Conservation (phyloP, 1,140 invertebrate genomes). For the Pseudomyrmex pallidus region DNA sequence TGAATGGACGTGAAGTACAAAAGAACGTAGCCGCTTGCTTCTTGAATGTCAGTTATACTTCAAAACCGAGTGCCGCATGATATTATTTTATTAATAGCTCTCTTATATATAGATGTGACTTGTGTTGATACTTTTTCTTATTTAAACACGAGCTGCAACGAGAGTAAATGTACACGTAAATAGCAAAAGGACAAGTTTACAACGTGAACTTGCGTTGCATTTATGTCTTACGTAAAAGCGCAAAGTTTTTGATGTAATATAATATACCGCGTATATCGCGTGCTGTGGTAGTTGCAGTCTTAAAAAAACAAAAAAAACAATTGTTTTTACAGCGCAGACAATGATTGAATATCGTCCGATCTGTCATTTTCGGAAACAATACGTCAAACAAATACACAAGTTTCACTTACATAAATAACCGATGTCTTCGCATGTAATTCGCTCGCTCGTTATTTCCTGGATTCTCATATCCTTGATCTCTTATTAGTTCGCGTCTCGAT, state of each 20-base stretch:
- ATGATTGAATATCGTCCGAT: not conserved
- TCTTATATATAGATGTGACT: no score
- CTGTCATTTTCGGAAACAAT: not conserved
- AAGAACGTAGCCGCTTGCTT: not conserved
- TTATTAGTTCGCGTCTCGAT: not conserved
- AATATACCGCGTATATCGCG: no score
- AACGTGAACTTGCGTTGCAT: no score
- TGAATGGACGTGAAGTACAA: conserved; percentile 20
- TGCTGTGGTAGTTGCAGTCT: no score
- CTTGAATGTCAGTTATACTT: not conserved
- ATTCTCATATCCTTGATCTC: conserved; percentile 24
- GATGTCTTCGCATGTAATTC: not conserved
- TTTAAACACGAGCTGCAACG: not conserved
- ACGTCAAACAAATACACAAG: not conserved
- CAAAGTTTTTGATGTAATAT: no score
- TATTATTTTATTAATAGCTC: no score
- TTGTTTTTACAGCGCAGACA: no score
- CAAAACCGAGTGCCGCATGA: no score
- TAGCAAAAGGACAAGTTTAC: no score
- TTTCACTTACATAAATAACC: conserved; percentile 5
- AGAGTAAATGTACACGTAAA: no score
- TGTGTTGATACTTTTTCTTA: not conserved
- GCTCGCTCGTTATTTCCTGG: conserved; percentile 1
- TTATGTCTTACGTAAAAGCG: no score
- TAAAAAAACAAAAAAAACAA: no score